A percentile compares a stretch with the other conserved stretches of the same genome.
Evolutionary conservation across 2,888 invertebrate species (phyloP).

Genomic region (Antheraea yamamai): DNA sequence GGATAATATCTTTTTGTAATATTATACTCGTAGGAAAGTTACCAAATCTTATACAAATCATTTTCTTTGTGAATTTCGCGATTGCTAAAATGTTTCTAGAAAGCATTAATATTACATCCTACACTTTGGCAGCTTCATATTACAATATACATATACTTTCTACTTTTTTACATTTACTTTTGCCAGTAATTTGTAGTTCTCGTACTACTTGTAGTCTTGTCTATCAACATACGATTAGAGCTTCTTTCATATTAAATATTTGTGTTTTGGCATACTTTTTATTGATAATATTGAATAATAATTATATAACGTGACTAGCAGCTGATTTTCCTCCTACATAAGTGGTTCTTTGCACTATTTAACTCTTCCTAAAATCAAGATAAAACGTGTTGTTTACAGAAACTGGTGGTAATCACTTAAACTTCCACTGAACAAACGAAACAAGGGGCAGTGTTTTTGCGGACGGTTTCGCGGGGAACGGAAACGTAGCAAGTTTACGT

Average conservation of each 20-base stretch:
- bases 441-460: conserved; percentile 29
- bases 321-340: not conserved
- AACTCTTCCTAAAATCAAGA: not conserved
- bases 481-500: conserved; percentile 29
- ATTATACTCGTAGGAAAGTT: not conserved
- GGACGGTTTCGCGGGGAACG: conserved; percentile 18
- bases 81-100: not conserved
- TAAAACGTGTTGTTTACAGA: not conserved
- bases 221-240: not conserved
- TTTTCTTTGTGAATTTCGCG: not conserved
- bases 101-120: not conserved
- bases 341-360: not conserved
- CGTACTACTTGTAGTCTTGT: not conserved
- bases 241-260: not conserved
- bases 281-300: not conserved
- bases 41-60: not conserved
- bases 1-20: not conserved
- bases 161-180: not conserved
- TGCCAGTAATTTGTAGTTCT: not conserved
- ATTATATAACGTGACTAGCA: not conserved
- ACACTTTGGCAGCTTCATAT: no score
- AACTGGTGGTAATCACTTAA: not conserved
- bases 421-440: conserved; percentile 16
- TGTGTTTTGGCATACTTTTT: not conserved
- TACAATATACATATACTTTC: no score